Base-by-base conservation (phyloP, 1,140 invertebrate genomes). In the Bombyx mandarina region DNA sequence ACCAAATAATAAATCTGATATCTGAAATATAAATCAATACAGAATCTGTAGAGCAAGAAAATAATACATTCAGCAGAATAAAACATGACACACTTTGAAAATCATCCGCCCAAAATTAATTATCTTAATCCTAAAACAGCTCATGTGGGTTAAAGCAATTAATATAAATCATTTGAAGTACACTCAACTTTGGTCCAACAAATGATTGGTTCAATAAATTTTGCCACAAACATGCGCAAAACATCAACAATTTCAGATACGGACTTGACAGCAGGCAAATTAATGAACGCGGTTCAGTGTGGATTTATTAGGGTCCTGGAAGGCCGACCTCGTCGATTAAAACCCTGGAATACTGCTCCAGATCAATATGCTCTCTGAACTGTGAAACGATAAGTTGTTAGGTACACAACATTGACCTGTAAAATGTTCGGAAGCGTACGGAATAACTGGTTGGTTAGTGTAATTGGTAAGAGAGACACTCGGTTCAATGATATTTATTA, bases 231-330 rank as follows among this genome's bases (percentile, higher is more conserved):
- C 71, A 73, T 73, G 66, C 60, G 69, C 75, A 77, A 77, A 81
- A 79, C 78, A 77, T 74, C 76, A 75, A 78, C 74, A 78, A 74
- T 79, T 82, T 75, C 63, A 74, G 75, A 79, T 77, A 75, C 65
- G 60, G 60, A 62, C 68, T 68, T 73, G 71, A 76, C 67, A 69
- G 69, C 61, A 70, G 56, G 65, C 56, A 68, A 79, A 79, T 82
- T 78, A 79, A 79, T 77, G 74, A 78, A 77, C 73, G 74, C 65
- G 65, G 67, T 73, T 71, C 72, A 67, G 61, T 56, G 57, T 61
- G 66, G 68, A 82, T 79, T 79, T 82, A 79, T 79, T 74, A 68
- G 63, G 69, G 71, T 71, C 54, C 73, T 60, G 47, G 58, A 63
- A 57, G 57, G 53, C 58, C 52, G 55, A 52, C 63, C 62, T 62